Base-by-base conservation (phyloP, 1,140 invertebrate genomes). In the Doryteuthis pealeii region DNA sequence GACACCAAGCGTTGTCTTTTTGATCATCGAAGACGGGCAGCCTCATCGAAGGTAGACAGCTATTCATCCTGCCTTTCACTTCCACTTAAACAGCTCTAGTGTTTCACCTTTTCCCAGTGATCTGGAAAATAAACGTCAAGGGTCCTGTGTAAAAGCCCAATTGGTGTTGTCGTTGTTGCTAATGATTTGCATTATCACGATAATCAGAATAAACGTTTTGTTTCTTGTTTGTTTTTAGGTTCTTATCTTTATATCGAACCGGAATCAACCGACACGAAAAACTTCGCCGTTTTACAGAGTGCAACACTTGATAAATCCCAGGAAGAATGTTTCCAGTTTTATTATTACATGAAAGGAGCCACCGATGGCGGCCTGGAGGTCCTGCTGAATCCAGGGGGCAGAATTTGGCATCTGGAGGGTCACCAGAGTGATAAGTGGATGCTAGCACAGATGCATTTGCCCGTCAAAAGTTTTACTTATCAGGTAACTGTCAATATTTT, bases 291-390 rank as follows among this genome's bases (percentile, higher is more conserved):
- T 75, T 65, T 69, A 45, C 33, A 68, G 31, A 71, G 77, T 76
- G 12, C 73, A 18, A 10, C 75, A 72, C 70, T 77, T 75, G 31
- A 77, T 74, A 31, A 65, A 74, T 1, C 71, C 31, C n/a, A 78
- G 74, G 70, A 74, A 15, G 77, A 82, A 33, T 85, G 83, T 76
- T 43, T 86, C 6, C 74, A 74, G 22, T 94, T 95, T 83, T 94
- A 91, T 89, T 92, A 89, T 80, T 92, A 94, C 81, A 94, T 95
- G 93, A 93, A 90, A 80, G 94, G 94, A 14, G 31, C 15, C 26
- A 70, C 65, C 28, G 82, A 84, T 31, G 83, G 81, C 15, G 80
- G 73, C 3, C 79, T 87, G 8, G 83, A 82, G 68, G 79, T 87
- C 15, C 84, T 82, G 73, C 31, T 72, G 72, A 45, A 62, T 4